Evolutionary conservation across 2,888 invertebrate genomes (phyloP), one percentile per base, ranked within the genome.

Genomic region (Liopterus haemorrhoidalis): DNA sequence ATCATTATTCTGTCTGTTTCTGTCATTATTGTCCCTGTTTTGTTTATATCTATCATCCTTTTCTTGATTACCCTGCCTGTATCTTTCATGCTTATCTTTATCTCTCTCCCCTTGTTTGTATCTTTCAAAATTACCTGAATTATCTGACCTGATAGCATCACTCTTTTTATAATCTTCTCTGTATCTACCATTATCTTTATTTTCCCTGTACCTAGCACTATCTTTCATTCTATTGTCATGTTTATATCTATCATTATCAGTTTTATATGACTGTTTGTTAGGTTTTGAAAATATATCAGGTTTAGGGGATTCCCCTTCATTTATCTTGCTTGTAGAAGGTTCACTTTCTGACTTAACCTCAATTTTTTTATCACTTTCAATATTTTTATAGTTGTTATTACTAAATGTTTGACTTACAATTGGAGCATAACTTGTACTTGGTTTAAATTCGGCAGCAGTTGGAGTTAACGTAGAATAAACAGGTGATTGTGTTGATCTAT

Each of bases 401-500:
- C 21, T 37, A 33, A 31, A 45, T n/a, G 45, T 45, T 38, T 45
- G 32, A 20, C 32, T 32, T 30, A 30, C 25, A 35, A 42, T 42
- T 38, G 38, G 18, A 38, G 41, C 36, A 33, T 57, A 52, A 61
- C 64, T 39, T 56, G 53, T 41, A 61, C 72, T 74, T 45, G 77
- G 76, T 51, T 75, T 69, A 69, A 78, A 77, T 62, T 78, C 78
- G 48, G 66, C 71, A 14, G 77, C 78, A 31, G 72, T 74, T 9
- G 75, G 66, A 43, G 76, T 75, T 28, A 78, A 65, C 54, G 71
- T 76, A 24, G 77, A 76, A 52, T 68, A 69, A 38, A 18, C 15
- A 18, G 27, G 5, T 9, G 32, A 25, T 25, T 11, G 25, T 25
- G 5, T 22, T n/a, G n/a, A n/a, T n/a, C n/a, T n/a, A n/a, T n/a